phyloP scores from a whole-genome alignment of 2,888 invertebrate genomes.

The Ashinkailepas kermadecensis region DNA sequence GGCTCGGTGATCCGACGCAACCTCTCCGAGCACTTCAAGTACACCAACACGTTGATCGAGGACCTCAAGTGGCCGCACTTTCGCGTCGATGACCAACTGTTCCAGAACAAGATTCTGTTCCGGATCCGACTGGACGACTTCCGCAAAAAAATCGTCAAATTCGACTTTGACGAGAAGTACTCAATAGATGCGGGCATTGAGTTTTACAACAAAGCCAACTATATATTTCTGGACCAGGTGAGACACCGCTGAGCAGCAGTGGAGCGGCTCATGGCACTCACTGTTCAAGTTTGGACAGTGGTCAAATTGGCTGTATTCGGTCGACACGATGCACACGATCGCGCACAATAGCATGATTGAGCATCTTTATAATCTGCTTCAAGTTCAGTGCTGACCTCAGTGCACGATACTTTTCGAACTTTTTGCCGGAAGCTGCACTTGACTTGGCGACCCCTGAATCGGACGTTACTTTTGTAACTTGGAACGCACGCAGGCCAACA shows the following conservation, averaged over 20 bases:
- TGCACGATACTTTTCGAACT: not conserved
- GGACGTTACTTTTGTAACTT: too few species aligned
- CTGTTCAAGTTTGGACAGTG: too few species aligned
- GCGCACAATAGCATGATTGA: not conserved
- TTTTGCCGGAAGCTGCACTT: too few species aligned
- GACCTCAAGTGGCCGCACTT: conserved; percentile 31
- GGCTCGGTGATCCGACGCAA: conserved; percentile 32
- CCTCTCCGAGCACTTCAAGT: conserved; percentile 40
- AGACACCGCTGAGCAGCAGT: not conserved
- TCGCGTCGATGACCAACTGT: conserved; percentile 7
- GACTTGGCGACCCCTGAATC: too few species aligned
- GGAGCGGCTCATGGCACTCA: not conserved
- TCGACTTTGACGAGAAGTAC: conserved; percentile 27
- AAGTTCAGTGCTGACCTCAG: not conserved
- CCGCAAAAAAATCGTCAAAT: conserved; percentile 30
- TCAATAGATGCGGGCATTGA: conserved; percentile 35
- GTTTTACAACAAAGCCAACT: conserved; percentile 41
- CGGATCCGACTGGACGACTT: conserved; percentile 32
- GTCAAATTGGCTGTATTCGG: not conserved
- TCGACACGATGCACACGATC: not conserved
- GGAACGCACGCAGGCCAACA: too few species aligned
- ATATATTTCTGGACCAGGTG: conserved; percentile 40
- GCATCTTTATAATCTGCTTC: not conserved
- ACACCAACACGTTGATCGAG: conserved; percentile 42
- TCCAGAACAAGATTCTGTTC: conserved; percentile 17